Percentiles rank a stretch among this genome's conserved stretches.
Evolutionary conservation across 2,888 invertebrate genomes (phyloP).

Genomic region (Troilus luridus): DNA sequence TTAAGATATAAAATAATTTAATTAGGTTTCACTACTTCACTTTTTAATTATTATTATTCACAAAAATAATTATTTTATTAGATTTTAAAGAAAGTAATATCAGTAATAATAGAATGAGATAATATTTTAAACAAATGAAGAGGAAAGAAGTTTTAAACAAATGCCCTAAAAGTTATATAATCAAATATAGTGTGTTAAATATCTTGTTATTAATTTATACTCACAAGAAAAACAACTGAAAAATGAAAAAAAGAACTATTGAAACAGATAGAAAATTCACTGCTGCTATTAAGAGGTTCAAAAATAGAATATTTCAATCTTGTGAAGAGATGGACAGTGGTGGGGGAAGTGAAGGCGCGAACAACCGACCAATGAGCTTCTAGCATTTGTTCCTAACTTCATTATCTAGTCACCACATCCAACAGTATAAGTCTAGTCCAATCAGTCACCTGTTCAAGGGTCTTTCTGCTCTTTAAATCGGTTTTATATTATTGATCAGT

Average conservation of each 20-base stretch:
- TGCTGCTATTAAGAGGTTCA: neutral
- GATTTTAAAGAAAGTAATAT: too few species aligned
- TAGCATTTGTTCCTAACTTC: neutral
- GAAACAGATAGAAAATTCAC: neutral
- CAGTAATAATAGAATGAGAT: too few species aligned
- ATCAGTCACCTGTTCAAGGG: neutral
- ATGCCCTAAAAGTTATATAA: too few species aligned
- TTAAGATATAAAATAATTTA: too few species aligned
- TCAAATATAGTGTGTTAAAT: too few species aligned
- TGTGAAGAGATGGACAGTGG: neutral
- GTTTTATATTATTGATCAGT: neutral
- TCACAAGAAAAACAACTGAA: neutral
- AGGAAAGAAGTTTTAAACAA: too few species aligned
- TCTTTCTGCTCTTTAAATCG: neutral
- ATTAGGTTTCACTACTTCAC: too few species aligned
- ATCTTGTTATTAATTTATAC: too few species aligned
- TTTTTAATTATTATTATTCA: too few species aligned
- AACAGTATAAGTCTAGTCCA: neutral
- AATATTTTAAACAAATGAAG: too few species aligned
- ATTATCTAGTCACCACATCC: constrained; percentile 10
- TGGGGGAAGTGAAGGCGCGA: neutral
- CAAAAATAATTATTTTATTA: too few species aligned
- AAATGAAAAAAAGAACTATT: neutral
- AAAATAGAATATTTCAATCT: neutral
- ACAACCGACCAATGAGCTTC: neutral